These are phyloP conservation scores for Tretioscincus oriximinensis DNA, from an alignment of 2,113 vertebrate genomes.

Conservation along the genomic window DNA sequence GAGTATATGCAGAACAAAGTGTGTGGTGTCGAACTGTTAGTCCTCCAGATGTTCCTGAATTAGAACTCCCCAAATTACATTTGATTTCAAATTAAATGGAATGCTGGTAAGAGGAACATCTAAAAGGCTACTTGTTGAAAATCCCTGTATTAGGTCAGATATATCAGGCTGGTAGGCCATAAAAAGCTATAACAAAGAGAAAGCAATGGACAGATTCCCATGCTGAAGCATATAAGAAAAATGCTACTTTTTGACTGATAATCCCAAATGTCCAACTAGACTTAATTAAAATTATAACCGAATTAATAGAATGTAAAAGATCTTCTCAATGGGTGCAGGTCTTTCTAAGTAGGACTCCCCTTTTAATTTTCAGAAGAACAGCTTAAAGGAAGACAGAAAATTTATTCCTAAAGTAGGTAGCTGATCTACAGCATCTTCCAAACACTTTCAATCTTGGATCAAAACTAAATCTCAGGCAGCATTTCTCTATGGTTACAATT, in stretches of 20 bases:
- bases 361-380: background rate
- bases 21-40: too few species aligned
- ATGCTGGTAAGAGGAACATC: too few species aligned
- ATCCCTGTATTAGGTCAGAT: too few species aligned
- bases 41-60: too few species aligned
- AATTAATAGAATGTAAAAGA: too few species aligned
- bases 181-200: too few species aligned
- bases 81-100: too few species aligned
- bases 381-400: background rate
- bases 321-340: background rate
- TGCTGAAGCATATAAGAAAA: background rate
- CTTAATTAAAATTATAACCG: background rate
- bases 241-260: background rate
- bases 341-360: background rate
- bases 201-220: too few species aligned
- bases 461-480: background rate
- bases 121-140: too few species aligned
- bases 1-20: too few species aligned
- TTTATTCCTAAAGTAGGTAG: fast-evolving
- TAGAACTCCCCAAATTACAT: too few species aligned
- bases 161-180: too few species aligned
- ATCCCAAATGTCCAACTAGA: background rate
- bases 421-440: background rate
- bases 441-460: background rate
- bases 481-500: background rate